Conservation (phyloP, 2,888 invertebrate species). For the Tipula confusa region DNA sequence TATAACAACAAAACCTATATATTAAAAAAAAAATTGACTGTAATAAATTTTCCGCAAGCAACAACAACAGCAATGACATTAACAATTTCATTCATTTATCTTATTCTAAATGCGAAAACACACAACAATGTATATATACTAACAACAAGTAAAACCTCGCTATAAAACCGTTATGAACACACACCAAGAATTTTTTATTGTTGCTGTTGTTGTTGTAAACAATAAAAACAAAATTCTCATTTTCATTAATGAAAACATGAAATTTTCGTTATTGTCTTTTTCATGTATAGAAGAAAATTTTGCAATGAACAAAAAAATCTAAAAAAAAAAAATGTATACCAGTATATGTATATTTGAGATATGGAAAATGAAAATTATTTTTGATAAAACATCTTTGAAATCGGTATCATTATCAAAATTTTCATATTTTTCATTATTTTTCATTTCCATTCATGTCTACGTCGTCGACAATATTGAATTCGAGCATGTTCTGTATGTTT, state of each 20-base stretch:
- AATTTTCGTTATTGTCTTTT: background rate
- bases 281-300: background rate
- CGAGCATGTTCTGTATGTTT: background rate
- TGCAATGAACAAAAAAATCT: background rate
- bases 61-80: background rate
- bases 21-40: background rate
- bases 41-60: conserved; percentile 25
- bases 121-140: background rate
- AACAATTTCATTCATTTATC: conserved; percentile 25
- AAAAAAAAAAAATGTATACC: too few relatives aligned
- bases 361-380: conserved; percentile 12
- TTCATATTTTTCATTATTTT: background rate
- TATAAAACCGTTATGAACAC: conserved; percentile 12
- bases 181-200: background rate
- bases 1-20: background rate
- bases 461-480: background rate
- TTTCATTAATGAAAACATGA: conserved; percentile 25
- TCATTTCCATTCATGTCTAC: background rate
- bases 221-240: background rate
- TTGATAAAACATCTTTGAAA: background rate
- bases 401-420: background rate
- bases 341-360: too few relatives aligned
- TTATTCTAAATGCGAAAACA: background rate
- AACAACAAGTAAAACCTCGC: conserved; percentile 7
- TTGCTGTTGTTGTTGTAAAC: too few relatives aligned